These are phyloP conservation scores for Pandemis heparana DNA, from an alignment of 2,888 invertebrate genomes.

Conservation along the genomic window DNA sequence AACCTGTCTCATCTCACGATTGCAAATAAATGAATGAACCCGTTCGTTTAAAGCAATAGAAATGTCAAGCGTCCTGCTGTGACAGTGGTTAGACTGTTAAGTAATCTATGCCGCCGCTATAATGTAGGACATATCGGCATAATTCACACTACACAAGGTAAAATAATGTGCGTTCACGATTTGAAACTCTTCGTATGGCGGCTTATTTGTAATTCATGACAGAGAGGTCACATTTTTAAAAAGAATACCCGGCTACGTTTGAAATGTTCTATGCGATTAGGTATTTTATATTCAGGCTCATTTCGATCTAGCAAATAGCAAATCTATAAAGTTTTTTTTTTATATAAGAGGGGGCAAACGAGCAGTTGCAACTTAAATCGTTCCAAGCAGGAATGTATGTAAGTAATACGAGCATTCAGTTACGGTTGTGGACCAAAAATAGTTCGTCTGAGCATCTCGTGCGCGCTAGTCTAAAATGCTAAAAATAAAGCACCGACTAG, in stretches of 20 bases:
- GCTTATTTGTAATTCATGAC: constrained; percentile 14
- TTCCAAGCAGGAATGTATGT: constrained; percentile 46
- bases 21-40: constrained; percentile 12
- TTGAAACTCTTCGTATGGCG: constrained; percentile 18
- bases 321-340: too few relatives aligned
- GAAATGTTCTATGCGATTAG: not conserved
- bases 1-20: constrained; percentile 3
- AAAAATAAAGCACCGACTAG: constrained; percentile 75
- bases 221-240: constrained; percentile 16
- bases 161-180: constrained; percentile 28
- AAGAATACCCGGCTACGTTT: not conserved
- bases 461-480: constrained; percentile 57
- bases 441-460: constrained; percentile 73
- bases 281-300: not conserved
- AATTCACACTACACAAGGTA: constrained; percentile 37
- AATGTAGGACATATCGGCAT: constrained; percentile 39
- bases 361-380: not conserved
- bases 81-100: constrained; percentile 28
- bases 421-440: constrained; percentile 79
- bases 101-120: constrained; percentile 30
- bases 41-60: constrained; percentile 4
- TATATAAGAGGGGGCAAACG: too few relatives aligned
- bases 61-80: constrained; percentile 9
- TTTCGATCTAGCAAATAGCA: not conserved
- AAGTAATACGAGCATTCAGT: constrained; percentile 77